Conservation (phyloP, 2,797 vertebrate species). For the Phataginus tricuspis region DNA sequence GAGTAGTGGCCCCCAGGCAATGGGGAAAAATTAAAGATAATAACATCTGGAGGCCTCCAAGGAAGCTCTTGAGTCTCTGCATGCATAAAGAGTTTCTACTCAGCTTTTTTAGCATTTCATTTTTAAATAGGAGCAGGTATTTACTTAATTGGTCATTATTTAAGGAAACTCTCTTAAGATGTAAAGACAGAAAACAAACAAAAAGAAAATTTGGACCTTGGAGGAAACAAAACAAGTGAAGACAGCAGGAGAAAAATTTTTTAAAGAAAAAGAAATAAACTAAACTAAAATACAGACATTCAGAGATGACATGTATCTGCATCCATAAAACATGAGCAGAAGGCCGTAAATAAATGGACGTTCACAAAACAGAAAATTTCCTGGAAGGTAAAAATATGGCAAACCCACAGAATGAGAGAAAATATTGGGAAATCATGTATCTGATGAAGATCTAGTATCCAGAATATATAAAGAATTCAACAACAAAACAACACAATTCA, state of each 20-base stretch:
- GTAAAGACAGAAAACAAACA: neutral
- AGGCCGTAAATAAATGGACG: neutral
- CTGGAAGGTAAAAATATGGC: neutral
- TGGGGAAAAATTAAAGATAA: neutral
- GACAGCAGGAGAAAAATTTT: neutral
- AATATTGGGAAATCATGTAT: neutral
- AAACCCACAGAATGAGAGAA: neutral
- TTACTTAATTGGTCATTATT: constrained; percentile 24
- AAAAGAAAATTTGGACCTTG: neutral
- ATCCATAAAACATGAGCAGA: neutral
- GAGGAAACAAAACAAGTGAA: neutral
- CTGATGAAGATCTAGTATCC: neutral
- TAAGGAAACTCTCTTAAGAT: neutral
- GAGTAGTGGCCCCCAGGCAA: neutral
- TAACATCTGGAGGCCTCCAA: neutral
- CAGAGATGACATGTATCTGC: neutral
- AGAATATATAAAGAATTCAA: neutral
- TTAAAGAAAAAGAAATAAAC: neutral
- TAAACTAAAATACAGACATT: neutral
- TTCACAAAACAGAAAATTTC: neutral
- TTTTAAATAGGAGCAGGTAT: neutral
- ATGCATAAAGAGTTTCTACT: neutral
- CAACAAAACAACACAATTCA: neutral
- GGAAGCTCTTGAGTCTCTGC: neutral
- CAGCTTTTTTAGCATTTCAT: neutral